These are phyloP conservation scores for Planococcus citri DNA, from an alignment of 1,140 invertebrate genomes.

Conservation along the genomic window DNA sequence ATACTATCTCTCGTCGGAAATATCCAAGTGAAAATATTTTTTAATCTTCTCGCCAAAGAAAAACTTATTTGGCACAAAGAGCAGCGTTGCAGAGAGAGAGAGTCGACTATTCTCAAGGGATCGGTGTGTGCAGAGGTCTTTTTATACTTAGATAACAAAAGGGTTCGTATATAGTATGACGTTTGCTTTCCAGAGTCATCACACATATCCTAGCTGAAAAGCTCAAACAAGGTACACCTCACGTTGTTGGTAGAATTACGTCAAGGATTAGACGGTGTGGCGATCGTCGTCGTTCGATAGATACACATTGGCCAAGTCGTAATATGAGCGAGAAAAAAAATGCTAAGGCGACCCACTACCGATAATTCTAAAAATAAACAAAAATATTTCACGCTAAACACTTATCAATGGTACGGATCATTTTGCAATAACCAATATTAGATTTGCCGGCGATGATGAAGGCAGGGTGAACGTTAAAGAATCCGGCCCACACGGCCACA, in stretches of 20 bases:
- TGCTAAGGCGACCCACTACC: neutral
- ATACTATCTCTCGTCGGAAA: neutral
- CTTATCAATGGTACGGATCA: neutral
- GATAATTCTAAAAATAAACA: neutral
- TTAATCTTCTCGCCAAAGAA: neutral
- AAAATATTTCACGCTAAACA: conserved; percentile 7
- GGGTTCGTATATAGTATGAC: neutral
- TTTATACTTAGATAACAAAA: too few species aligned
- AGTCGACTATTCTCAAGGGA: neutral
- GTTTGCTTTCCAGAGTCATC: neutral
- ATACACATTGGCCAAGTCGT: too few species aligned
- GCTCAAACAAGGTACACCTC: neutral
- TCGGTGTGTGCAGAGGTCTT: neutral
- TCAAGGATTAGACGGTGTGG: neutral
- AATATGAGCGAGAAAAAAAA: neutral
- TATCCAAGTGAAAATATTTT: neutral
- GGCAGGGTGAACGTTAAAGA: neutral
- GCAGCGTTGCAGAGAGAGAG: too few species aligned
- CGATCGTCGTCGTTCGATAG: too few species aligned
- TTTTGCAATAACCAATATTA: conserved; percentile 1
- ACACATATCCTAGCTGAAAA: too few species aligned
- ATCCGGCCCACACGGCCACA: too few species aligned
- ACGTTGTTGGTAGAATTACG: neutral
- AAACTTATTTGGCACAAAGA: neutral
- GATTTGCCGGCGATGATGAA: neutral